Conservation (phyloP, 2,113 vertebrate species). For the Macrotis lagotis region DNA sequence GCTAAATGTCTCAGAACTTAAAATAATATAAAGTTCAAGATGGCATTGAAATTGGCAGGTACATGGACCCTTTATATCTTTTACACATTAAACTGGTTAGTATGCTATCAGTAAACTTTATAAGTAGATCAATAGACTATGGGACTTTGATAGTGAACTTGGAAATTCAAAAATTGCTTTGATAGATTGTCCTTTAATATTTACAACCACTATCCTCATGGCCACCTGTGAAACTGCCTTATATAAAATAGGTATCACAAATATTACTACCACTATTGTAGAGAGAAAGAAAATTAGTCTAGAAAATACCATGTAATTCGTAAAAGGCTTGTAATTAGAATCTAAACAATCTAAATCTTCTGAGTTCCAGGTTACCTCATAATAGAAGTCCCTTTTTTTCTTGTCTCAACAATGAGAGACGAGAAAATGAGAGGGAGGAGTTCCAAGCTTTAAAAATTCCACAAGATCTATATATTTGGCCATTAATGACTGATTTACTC, state of each 20-base stretch:
- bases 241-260: not conserved
- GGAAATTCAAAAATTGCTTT: not conserved
- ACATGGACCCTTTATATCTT: not conserved
- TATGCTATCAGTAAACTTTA: not conserved
- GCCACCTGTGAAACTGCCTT: not conserved
- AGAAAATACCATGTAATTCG: not conserved
- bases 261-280: not conserved
- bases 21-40: not conserved
- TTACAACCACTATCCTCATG: not conserved
- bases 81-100: not conserved
- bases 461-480: constrained; percentile 69
- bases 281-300: not conserved
- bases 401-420: not conserved
- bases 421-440: not conserved
- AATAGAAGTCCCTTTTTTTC: not conserved
- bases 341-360: not conserved
- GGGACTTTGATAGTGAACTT: not conserved
- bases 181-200: not conserved
- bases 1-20: not conserved
- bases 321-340: not conserved
- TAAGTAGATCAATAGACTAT: not conserved
- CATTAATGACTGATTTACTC: constrained; percentile 80
- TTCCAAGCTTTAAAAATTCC: constrained; percentile 43
- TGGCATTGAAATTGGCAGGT: not conserved
- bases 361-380: not conserved